Base-by-base conservation (phyloP, 2,113 vertebrate genomes). In the Perccottus glenii region DNA sequence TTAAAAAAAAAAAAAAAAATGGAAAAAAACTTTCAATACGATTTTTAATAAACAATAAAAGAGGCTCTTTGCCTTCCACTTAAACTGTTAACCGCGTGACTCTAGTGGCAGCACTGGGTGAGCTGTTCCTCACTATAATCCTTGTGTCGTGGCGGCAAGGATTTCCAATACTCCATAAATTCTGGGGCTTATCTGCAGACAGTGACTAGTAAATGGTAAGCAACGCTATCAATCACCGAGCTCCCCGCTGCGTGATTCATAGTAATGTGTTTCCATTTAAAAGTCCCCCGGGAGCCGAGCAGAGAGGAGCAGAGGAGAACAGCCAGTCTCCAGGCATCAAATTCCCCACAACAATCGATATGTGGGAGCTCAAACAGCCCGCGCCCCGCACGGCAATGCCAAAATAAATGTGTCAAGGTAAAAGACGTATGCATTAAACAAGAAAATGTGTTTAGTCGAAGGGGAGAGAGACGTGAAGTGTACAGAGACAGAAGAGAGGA, bases 261-360 rank as follows among this genome's bases (percentile, higher is more conserved):
- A 85, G 87, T 89, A 91, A 91, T 87, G 85, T 65, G 75, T 91
- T 92, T 91, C 84, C 87, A 91, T 91, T 92, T 87, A 89, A 88
- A 88, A 84, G 75, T 73, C 88, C 87, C 82, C 72, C 1, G 64
- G 80, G 64, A 82, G 66, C 60, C 60, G 61, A 15, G 64, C 60
- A 63, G 62, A 80, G 76, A 76, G 80, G 27, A 73, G 64, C 10
- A 66, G 69, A 75, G 56, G 76, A 58, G 82, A 80, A 79, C 64
- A 81, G 53, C 75, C 42, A 84, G 81, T 87, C 76, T 89, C 68
- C 7, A 67, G 77, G 84, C 81, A 85, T 90, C 84, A 85, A 87
- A 83, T 87, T 86, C 83, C 77, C 70, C 72, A 73, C 81, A 83
- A 85, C 84, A 87, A 87, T 90, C 87, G 83, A 90, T 88, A 87